Evolutionary conservation across 1,140 invertebrate species (phyloP), one percentile per base, ranked within the genome.

Genomic region (Tribolium madens): DNA sequence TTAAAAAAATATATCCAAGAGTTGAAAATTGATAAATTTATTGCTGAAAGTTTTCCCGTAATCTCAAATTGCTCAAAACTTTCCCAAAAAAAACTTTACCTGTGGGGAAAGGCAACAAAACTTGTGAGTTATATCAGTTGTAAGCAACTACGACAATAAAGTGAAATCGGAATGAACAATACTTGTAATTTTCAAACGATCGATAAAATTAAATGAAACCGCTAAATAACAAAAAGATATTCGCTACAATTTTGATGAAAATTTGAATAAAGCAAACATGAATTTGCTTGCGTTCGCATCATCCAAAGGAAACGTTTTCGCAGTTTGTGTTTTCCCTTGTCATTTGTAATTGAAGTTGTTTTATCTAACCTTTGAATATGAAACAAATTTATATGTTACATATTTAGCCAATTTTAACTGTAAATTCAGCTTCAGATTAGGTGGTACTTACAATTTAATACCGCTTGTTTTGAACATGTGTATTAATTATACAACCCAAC

Each of bases 21-120:
- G 14, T 57, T 57, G 52, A 21, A 57, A 57, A 57, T 57, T 57
- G 52, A 57, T 21, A 57, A 57, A 57, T 57, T 57, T 57, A 57
- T 57, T 21, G 52, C 17, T 57, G 15, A 57, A 57, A 57, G 52
- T 57, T 57, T 57, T 0, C 52, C 6, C 17, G 52, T 21, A 57
- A 57, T 57, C 52, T 57, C 52, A 57, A 57, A 57, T 18, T 21
- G 52, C 52, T 57, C 52, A 57, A 57, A 57, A 57, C 1, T 57
- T 57, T 21, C 0, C 15, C 36, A 42, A 42, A 57, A 52, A 21
- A 57, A 57, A 57, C 52, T 17, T 57, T 57, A 21, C 52, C 52
- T 21, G 15, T 21, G 52, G 52, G 52, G 17, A 50, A 17, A 17
- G 52, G 14, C 14, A 42, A 42, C 36, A 17, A 57, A 17, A 57